Base-by-base conservation (phyloP, 2,113 vertebrate species). In the Eidolon helvum region DNA sequence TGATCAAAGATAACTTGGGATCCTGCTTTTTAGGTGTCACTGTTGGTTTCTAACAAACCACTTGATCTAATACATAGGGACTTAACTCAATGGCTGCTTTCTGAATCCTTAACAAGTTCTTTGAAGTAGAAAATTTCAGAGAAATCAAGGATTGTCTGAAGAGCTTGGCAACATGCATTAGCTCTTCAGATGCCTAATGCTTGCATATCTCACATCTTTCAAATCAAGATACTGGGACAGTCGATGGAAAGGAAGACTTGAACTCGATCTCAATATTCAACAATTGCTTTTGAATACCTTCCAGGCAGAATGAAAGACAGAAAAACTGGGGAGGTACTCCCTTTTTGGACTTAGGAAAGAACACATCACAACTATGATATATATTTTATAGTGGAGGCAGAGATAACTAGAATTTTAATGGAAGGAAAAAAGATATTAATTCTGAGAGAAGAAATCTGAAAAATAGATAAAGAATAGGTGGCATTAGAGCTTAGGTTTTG, bases 111-210 rank as follows among this genome's bases (percentile, higher is more conserved):
- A 96, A 80, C 48, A 87, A 28, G 80, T 93, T 93, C 92, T 95
- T 96, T 96, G 90, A 96, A 91, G 72, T 91, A 75, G 21, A 78
- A 72, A 68, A 96, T 89, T 93, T 97, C 92, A 97, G 94, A 97
- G 79, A 94, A 74, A 93, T 43, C 24, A 61, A 89, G 68, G 59
- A 77, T 89, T 80, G 55, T 91, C 83, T 87, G 79, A 91, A 94
- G 65, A 69, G 59, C 84, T 59, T 82, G 83, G 92, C 40, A 91
- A 93, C 66, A 91, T 87, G 21, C 61, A 63, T 86, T 88, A 82
- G 86, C 65, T 86, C 89, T 90, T 87, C 55, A 93, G 79, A 83
- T 82, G 48, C 48, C 66, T 45, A 43, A 72, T 72, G 57, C 50
- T 61, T 93, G 59, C 75, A 72, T 95, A 66, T 83, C 91, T 96